phyloP scores from a whole-genome alignment of 2,888 invertebrate genomes.

The Heteropelma amictum region DNA sequence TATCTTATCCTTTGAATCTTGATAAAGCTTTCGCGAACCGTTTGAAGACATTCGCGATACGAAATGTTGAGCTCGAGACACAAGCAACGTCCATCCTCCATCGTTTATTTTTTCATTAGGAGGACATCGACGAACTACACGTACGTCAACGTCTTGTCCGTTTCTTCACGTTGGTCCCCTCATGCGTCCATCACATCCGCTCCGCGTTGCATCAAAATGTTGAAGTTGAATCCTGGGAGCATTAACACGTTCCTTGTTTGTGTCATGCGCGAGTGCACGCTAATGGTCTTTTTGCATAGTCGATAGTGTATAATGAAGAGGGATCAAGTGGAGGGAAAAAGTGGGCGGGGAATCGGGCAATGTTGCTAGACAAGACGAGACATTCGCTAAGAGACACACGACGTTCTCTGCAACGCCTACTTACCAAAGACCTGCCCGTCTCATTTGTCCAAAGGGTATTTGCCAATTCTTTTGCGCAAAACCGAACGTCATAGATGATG shows the following conservation, averaged over 20 bases:
- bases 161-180: conserved; percentile 5
- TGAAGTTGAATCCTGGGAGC: background rate
- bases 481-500: background rate
- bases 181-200: conserved; percentile 11
- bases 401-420: conserved; percentile 37
- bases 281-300: conserved; percentile 16
- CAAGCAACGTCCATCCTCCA: too few relatives aligned
- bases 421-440: conserved; percentile 10
- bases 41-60: background rate
- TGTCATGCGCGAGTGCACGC: conserved; percentile 6
- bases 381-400: conserved; percentile 29
- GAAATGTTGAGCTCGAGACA: too few relatives aligned
- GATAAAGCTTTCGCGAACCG: too few relatives aligned
- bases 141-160: too few relatives aligned
- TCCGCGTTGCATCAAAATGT: background rate
- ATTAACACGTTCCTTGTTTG: background rate
- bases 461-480: conserved; percentile 4
- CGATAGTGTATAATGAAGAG: conserved; percentile 11
- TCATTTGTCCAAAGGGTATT: conserved; percentile 9
- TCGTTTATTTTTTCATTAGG: too few relatives aligned
- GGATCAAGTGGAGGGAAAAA: conserved; percentile 17
- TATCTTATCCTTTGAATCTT: too few relatives aligned
- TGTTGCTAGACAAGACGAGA: conserved; percentile 29
- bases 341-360: conserved; percentile 35
- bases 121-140: background rate